Evolutionary conservation across 2,113 vertebrate genomes (phyloP), one percentile per base, ranked within the genome.

Genomic region (Tylochromis polylepis): DNA sequence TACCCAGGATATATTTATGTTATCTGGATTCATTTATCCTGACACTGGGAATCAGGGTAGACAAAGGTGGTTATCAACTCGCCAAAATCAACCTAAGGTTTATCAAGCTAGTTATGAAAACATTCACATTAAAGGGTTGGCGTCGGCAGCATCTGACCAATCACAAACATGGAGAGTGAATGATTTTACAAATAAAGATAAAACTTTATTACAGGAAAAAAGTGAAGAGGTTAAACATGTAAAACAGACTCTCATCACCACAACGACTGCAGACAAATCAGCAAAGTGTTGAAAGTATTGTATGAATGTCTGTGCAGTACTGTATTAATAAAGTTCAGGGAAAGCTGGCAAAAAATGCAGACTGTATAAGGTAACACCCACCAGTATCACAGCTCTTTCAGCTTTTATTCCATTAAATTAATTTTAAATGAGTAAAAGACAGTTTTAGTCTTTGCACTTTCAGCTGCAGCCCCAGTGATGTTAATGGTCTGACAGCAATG

Each of bases 61-160:
- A 36, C 10, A 0, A 36, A 62, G 3, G 31, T 36, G 18, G 16
- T 36, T 7, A 62, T n/a, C 57, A 9, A 9, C 16, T 62, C 0
- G 1, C 16, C 29, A 62, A 3, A n/a, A n/a, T n/a, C n/a, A n/a
- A 62, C 29, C 0, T 5, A 62, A 9, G 29, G 3, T 34, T 62
- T 62, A 62, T 62, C 29, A 62, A 20, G 24, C 58, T 34, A 60
- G 0, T 29, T 34, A n/a, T 65, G 60, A 36, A 36, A 34, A 65
- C 6, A n/a, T 6, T 65, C 60, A n/a, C 60, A 65, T 36, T 65
- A 65, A 65, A 65, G 31, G 18, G 18, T 12, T 38, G 60, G 3
- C 3, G 0, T 36, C 36, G 60, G 0, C 6, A 34, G 3, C 20
- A 14, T 38, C 34, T 65, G 34, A 65, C 4, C 60, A 65, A 14